Base-by-base conservation (phyloP, 2,888 invertebrate species). In the Acanthosepion lycidas region DNA sequence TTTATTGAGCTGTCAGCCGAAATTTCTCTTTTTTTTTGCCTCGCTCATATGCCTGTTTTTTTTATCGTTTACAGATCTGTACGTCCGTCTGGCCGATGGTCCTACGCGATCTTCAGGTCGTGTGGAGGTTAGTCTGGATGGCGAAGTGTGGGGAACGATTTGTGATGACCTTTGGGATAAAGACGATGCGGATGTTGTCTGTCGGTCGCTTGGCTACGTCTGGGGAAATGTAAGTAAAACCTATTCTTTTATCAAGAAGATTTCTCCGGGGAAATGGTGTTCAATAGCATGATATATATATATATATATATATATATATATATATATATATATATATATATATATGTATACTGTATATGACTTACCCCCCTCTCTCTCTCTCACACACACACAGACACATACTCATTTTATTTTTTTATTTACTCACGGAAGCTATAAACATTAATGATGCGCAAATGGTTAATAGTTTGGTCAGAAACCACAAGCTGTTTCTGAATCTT, bases 151-250 rank as follows among this genome's bases (percentile, higher is more conserved):
- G 96, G 96, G 96, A 6, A 96, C 96, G 15, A 95, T 96, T 18
- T 96, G 96, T 95, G 96, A 96, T 91, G 96, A 96, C 94, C 95
- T 95, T 94, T 95, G 95, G 94, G 95, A 96, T 94, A 95, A 96
- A 59, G 95, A 95, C 94, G 96, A 95, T n/a, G 96, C 96, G 8
- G 95, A 95, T 64, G 96, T 96, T 26, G 95, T 96, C 91, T 96
- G 96, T 94, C 95, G 95, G n/a, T 95, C 96, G 94, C 95, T 96
- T 33, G 96, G 96, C 23, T 96, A 95, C 95, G 93, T 95, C 15
- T 93, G 93, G 93, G 93, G 93, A 93, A 93, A 93, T 53, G 93
- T 93, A 93, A 93, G 93, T 93, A 93, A 49, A 92, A 12, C 48
- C 51, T 6, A 5, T 92, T 48, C 28, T 51, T 92, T 42, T 48